Base-by-base conservation (phyloP, 2,113 vertebrate species). In the Spizaetus ornatus region DNA sequence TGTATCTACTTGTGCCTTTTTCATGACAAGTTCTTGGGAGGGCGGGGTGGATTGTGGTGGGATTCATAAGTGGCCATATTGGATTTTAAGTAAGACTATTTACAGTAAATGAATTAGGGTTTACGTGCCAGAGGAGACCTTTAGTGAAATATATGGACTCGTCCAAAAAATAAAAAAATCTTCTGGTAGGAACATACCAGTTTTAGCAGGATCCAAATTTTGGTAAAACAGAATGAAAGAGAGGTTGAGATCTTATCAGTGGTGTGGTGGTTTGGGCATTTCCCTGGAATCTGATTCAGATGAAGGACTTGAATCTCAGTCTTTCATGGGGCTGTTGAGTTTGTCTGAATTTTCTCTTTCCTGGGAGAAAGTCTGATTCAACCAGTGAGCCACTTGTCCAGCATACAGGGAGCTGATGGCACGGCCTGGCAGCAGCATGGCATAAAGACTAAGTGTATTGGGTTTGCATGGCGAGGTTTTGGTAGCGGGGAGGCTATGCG, bases 361-460 rank as follows among this genome's bases (percentile, higher is more conserved):
- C 38, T 32, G 27, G 50, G 34, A 70, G 19, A 74, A 52, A 43
- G 26, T n/a, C 12, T 21, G 16, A 40, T 40, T 58, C 18, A 36
- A 18, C 16, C 67, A 16, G 48, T 2, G 9, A 67, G 61, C 36
- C 0, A 1, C 50, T 38, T 0, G 2, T 45, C 82, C 25, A 29
- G 70, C 47, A 11, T 19, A 7, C 8, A 4, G n/a, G 32, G 58
- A 56, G 58, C 58, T 48, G 25, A 18, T 1, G 7, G 32, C 15
- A 6, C 0, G 7, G 53, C 76, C 52, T 61, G 76, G 52, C 58
- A 72, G 50, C 58, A 21, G 23, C 25, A 27, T 16, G 59, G 42
- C 22, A 11, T 36, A 20, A 69, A 58, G 61, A 45, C 20, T 9
- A 14, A 36, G 16, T 19, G 45, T n/a, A 11, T 1, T 62, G 7